These are phyloP conservation scores for Meteorus colon DNA, from an alignment of 2,888 invertebrate genomes.

Conservation along the genomic window DNA sequence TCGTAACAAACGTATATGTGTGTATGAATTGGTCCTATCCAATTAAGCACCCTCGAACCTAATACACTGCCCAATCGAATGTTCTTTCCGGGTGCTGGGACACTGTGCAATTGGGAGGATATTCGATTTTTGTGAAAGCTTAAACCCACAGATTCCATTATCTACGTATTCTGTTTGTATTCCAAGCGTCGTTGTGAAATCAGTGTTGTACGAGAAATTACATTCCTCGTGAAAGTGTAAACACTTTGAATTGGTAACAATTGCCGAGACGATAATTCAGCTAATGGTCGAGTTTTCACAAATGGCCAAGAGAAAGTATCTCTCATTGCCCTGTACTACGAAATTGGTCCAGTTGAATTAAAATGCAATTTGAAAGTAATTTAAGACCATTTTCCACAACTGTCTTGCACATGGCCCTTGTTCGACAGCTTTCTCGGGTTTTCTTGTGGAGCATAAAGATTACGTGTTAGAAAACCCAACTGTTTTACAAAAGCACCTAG, in stretches of 20 bases:
- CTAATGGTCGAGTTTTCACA: conserved; percentile 25
- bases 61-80: conserved; percentile 52
- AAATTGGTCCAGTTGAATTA: conserved; percentile 8
- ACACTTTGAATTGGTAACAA: conserved; percentile 35
- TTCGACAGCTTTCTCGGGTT: not conserved
- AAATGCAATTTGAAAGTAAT: not conserved
- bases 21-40: conserved; percentile 53
- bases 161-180: not conserved
- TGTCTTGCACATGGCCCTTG: conserved; percentile 22
- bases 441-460: not conserved
- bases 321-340: conserved; percentile 19
- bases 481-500: conserved; percentile 11
- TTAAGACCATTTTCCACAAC: not conserved
- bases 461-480: conserved; percentile 9
- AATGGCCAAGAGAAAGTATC: conserved; percentile 33
- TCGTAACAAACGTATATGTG: conserved; percentile 34
- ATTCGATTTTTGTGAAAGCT: conserved; percentile 54
- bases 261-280: conserved; percentile 36
- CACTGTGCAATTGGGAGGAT: conserved; percentile 47
- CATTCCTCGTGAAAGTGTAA: not conserved
- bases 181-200: conserved; percentile 16
- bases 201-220: conserved; percentile 14
- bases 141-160: conserved; percentile 12
- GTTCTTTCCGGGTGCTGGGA: conserved; percentile 55
- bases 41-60: conserved; percentile 47